Evolutionary conservation across 2,797 vertebrate species (phyloP).

Genomic region (Artibeus jamaicensis): DNA sequence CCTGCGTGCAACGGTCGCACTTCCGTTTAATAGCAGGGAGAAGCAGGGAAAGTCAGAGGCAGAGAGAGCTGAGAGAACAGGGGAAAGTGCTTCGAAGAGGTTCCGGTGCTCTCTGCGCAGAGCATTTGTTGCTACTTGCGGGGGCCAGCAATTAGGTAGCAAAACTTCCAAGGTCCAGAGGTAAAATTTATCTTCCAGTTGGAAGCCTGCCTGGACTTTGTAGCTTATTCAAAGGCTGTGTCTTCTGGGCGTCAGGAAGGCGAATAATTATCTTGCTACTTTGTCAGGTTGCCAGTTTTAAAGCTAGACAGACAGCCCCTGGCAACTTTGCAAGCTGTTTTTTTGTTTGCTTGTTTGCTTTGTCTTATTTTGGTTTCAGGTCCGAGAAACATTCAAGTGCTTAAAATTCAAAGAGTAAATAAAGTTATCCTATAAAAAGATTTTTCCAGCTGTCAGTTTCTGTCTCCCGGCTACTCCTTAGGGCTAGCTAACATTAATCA

Average conservation of each 20-base stretch:
- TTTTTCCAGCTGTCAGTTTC: neutral
- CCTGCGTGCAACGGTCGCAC: neutral
- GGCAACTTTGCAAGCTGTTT: neutral
- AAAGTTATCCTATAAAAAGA: neutral
- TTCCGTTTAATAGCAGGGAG: neutral
- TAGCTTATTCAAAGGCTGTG: neutral
- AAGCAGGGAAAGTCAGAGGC: neutral
- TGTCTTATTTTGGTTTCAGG: neutral
- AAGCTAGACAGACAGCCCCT: neutral
- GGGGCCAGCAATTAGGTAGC: neutral
- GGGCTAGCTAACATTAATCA: neutral
- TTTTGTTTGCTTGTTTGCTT: neutral
- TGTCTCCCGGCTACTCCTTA: neutral
- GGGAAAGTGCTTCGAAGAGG: neutral
- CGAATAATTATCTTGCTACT: neutral
- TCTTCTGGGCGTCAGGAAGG: neutral
- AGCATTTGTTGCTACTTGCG: neutral
- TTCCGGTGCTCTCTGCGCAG: neutral
- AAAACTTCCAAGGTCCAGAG: neutral
- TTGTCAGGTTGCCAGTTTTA: neutral
- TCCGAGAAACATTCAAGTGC: neutral
- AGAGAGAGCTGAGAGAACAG: neutral
- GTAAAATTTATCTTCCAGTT: slow-evolving; percentile 11
- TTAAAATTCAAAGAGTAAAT: slow-evolving; percentile 2
- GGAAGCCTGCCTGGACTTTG: neutral